Conservation (phyloP, 2,113 vertebrate species). For the Falco punctatus region DNA sequence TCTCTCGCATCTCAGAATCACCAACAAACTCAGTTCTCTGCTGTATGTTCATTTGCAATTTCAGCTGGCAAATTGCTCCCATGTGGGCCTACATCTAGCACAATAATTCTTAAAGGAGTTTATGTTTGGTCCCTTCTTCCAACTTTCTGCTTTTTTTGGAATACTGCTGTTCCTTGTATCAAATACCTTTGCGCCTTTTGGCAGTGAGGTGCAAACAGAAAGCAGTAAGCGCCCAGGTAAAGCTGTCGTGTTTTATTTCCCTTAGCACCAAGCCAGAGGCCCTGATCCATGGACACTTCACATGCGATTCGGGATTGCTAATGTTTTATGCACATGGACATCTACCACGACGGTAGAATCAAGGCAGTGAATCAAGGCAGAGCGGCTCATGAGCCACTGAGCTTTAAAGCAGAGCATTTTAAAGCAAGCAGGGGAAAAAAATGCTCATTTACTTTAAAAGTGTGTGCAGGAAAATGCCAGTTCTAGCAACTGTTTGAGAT, state of each 20-base stretch:
- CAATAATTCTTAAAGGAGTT: not conserved
- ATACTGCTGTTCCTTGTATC: not conserved
- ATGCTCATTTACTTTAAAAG: not conserved
- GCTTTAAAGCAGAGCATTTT: not conserved
- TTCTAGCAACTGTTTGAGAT: not conserved
- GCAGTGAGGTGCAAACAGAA: not conserved
- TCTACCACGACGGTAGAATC: not conserved
- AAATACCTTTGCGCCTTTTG: not conserved
- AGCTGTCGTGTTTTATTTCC: not conserved
- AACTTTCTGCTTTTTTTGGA: not conserved
- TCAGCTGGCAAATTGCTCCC: not conserved
- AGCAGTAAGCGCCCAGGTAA: too few species aligned
- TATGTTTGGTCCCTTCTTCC: not conserved
- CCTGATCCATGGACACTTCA: fast-evolving
- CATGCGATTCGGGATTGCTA: fast-evolving
- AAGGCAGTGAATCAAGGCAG: not conserved
- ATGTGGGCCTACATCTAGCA: not conserved
- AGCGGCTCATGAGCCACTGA: not conserved
- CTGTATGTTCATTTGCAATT: not conserved
- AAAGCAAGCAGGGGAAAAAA: not conserved
- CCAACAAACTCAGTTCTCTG: not conserved
- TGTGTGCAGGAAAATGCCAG: not conserved
- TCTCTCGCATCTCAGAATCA: not conserved
- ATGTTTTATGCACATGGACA: too few species aligned
- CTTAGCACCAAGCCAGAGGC: not conserved